These are phyloP conservation scores for Cabera pusaria DNA, from an alignment of 2,888 invertebrate species.

Conservation along the genomic window DNA sequence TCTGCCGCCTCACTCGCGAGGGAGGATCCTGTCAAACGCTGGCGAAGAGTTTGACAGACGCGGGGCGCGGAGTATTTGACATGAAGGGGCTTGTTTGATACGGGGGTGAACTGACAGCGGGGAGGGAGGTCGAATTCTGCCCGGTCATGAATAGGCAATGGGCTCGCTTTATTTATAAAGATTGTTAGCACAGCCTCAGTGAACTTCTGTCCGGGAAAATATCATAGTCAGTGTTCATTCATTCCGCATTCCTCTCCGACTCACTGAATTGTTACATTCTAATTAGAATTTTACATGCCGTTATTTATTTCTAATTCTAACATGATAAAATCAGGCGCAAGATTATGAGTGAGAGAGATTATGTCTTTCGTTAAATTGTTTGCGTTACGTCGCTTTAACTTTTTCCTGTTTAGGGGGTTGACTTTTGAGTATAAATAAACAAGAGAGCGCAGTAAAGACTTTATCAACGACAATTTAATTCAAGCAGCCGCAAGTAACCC, in stretches of 20 bases:
- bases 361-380: too few relatives aligned
- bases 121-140: slow-evolving; percentile 74
- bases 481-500: slow-evolving; percentile 68
- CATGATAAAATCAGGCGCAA: slow-evolving; percentile 1
- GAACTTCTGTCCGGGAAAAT: slow-evolving; percentile 72
- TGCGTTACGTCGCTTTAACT: slow-evolving; percentile 8
- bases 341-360: too few relatives aligned
- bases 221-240: slow-evolving; percentile 52
- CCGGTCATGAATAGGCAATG: slow-evolving; percentile 84
- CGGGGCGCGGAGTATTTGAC: slow-evolving; percentile 83
- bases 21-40: slow-evolving; percentile 83
- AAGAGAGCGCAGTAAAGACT: slow-evolving; percentile 61
- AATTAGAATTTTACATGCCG: slow-evolving; percentile 5
- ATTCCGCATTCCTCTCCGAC: slow-evolving; percentile 6
- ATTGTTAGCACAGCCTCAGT: slow-evolving; percentile 73
- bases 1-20: slow-evolving; percentile 73
- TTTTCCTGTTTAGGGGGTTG: slow-evolving; percentile 23
- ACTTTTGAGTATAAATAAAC: slow-evolving; percentile 40
- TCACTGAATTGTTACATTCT: slow-evolving; percentile 8
- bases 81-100: slow-evolving; percentile 84
- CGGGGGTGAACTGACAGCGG: slow-evolving; percentile 71
- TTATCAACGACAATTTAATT: slow-evolving; percentile 80
- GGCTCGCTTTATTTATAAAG: slow-evolving; percentile 82
- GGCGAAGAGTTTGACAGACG: slow-evolving; percentile 84
- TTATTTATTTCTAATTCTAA: too few relatives aligned